Conservation (phyloP, 2,797 vertebrate genomes). For the Simalia tracyae region DNA sequence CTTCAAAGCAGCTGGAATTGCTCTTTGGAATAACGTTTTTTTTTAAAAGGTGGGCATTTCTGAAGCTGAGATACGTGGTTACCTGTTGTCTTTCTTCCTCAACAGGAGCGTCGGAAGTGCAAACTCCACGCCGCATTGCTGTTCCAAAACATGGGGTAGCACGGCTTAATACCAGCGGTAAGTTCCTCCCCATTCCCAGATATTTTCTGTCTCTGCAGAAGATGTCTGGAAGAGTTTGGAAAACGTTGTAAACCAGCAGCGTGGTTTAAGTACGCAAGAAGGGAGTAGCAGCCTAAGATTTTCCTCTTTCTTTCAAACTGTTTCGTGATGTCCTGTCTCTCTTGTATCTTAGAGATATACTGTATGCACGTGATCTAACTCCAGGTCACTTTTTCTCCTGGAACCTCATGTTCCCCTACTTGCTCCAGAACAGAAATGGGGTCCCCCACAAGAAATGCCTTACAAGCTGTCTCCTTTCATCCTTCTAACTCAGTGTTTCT, state of each 20-base stretch:
- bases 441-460: too few species aligned
- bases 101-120: slow-evolving; percentile 35
- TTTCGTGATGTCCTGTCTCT: too few species aligned
- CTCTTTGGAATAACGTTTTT: background rate
- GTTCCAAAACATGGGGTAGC: slow-evolving; percentile 44
- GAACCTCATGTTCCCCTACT: too few species aligned
- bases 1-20: background rate
- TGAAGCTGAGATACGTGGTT: background rate
- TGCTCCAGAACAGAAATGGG: too few species aligned
- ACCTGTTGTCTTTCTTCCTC: too few species aligned
- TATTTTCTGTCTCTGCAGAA: background rate
- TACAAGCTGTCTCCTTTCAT: too few species aligned
- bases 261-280: background rate
- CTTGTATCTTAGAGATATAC: too few species aligned
- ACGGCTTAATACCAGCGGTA: background rate
- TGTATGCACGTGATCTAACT: too few species aligned
- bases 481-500: too few species aligned
- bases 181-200: background rate
- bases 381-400: too few species aligned
- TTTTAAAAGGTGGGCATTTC: background rate
- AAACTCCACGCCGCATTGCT: slow-evolving; percentile 66
- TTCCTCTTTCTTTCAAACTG: too few species aligned
- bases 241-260: background rate
- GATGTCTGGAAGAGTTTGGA: background rate
- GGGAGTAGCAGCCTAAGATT: too few species aligned